Base-by-base conservation (phyloP, 1,140 invertebrate species). In the Drosophila santomea region DNA sequence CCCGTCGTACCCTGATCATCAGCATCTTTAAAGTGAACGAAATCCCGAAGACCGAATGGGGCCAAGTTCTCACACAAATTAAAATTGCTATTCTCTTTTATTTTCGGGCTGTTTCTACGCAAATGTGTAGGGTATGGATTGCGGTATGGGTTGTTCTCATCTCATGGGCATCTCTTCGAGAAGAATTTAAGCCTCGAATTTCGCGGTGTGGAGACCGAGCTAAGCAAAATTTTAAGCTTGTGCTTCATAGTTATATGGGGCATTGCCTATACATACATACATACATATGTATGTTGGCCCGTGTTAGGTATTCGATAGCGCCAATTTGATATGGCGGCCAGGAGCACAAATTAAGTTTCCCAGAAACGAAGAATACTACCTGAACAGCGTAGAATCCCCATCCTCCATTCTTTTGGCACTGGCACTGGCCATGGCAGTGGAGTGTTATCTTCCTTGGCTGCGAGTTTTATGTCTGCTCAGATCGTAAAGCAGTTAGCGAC, bases 291-390 rank as follows among this genome's bases (percentile, higher is more conserved):
- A 25, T 25, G 25, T 25, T 45, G 25, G 55, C 45, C 59, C 50
- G 20, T 76, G 73, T 88, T 77, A 74, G 78, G 75, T 88, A 89
- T 86, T 83, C 75, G 83, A 88, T 88, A 88, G 84, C 84, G 84
- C 84, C 84, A 88, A 88, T 88, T 88, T 89, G 80, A 88, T 89
- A 88, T 88, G 80, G 62, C 72, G 80, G 75, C 76, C 81, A 83
- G 83, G 76, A 89, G 72, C 75, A 88, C 72, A 88, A 90, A 89
- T 84, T 89, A 89, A 85, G 80, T 85, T 89, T 89, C 85, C 75
- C 79, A 89, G 85, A 88, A 88, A 72, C 63, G 73, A 62, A 69
- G 63, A 47, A 78, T 63, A 77, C 74, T 78, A 78, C 66, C 75
- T 78, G 74, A 71, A 66, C 73, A 41, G 41, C 41, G 73, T 64